A percentile compares a stretch with the other conserved stretches of the same genome.
phyloP scores from a whole-genome alignment of 2,888 invertebrate species.

The Chalcosyrphus nemorum region DNA sequence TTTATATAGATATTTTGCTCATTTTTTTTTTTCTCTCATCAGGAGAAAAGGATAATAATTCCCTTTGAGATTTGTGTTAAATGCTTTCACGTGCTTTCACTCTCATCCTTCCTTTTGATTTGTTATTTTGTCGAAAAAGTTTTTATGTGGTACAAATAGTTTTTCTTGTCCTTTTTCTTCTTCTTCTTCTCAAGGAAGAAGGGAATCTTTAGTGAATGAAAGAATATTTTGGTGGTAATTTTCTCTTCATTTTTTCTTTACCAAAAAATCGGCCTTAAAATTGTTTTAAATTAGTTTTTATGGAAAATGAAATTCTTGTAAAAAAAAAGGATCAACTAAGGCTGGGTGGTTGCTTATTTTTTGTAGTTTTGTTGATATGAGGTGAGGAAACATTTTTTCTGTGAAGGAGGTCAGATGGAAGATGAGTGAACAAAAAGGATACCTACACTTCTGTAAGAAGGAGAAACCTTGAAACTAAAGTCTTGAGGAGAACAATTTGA shows the following conservation, averaged over 20 bases:
- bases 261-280: too few relatives aligned
- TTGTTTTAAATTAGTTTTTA: conserved; percentile 55
- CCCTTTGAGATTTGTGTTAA: neutral
- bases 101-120: neutral
- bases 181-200: neutral
- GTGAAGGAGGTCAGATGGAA: neutral
- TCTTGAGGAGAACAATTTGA: neutral
- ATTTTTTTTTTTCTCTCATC: neutral
- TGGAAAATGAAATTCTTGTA: neutral
- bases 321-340: conserved; percentile 11
- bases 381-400: neutral
- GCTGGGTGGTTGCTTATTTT: conserved; percentile 9
- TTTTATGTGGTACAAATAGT: conserved; percentile 18
- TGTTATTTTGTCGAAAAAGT: neutral
- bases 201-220: neutral
- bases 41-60: neutral
- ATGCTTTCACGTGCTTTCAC: conserved; percentile 40
- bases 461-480: neutral
- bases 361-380: conserved; percentile 56
- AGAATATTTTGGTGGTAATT: conserved; percentile 10
- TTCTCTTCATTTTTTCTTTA: neutral
- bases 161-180: neutral
- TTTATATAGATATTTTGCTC: too few relatives aligned
- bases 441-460: neutral
- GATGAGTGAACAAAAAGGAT: neutral